A percentile compares a stretch with the other conserved stretches of the same genome.
Evolutionary conservation across 2,797 vertebrate species (phyloP).

Genomic region (Sebastes glaucus): DNA sequence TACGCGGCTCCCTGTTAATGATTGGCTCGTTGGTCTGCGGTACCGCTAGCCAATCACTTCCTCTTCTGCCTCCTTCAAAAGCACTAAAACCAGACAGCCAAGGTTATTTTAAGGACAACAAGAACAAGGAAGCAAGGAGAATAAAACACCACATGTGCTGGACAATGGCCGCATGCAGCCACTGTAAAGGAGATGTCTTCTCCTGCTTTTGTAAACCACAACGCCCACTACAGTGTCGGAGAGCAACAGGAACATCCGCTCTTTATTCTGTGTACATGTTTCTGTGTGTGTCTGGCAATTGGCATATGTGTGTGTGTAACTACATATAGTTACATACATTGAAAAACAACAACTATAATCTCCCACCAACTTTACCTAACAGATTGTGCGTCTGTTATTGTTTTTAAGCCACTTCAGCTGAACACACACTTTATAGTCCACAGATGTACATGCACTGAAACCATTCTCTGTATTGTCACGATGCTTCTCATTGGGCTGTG

Average conservation of each 20-base stretch:
- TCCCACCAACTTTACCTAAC: constrained; percentile 7
- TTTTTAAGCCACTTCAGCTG: constrained; percentile 22
- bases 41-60: not conserved
- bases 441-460: constrained; percentile 18
- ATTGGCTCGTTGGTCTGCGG: not conserved
- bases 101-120: not conserved
- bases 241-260: not conserved
- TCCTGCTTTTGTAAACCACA: not conserved
- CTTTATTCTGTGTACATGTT: not conserved
- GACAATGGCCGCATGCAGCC: not conserved
- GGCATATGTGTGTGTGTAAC: not conserved
- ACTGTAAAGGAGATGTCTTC: not conserved
- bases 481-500: constrained; percentile 19
- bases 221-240: not conserved
- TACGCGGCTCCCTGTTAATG: not conserved
- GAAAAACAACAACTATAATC: constrained; percentile 10
- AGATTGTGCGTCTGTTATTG: constrained; percentile 44
- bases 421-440: not conserved
- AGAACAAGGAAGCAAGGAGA: not conserved
- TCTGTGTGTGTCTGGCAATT: not conserved
- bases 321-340: not conserved
- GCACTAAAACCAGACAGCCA: not conserved
- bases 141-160: not conserved
- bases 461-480: not conserved
- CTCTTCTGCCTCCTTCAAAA: not conserved